phyloP scores from a whole-genome alignment of 2,888 invertebrate species.

The Trissolcus brochymenae region DNA sequence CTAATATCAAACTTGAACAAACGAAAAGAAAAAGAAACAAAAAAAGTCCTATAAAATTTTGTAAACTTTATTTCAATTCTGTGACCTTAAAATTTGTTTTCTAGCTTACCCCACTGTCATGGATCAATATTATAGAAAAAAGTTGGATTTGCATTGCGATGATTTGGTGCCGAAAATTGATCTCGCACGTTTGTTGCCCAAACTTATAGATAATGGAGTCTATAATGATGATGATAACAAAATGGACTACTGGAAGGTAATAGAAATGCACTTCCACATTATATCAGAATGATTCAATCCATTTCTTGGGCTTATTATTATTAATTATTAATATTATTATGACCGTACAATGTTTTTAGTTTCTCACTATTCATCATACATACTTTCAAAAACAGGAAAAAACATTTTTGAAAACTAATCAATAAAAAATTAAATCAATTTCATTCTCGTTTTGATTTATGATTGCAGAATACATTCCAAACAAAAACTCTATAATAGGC shows the following conservation, averaged over 20 bases:
- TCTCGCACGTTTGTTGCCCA: constrained; percentile 65
- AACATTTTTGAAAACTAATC: background rate
- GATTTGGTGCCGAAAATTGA: constrained; percentile 58
- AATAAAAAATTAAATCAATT: too few species aligned
- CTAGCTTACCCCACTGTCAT: constrained; percentile 51
- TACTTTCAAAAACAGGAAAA: too few species aligned
- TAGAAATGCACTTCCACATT: constrained; percentile 7
- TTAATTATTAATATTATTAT: background rate
- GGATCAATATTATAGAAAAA: constrained; percentile 65
- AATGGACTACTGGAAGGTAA: constrained; percentile 67
- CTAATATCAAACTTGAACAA: too few species aligned
- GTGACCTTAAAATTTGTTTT: too few species aligned
- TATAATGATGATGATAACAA: constrained; percentile 70
- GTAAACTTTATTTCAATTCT: too few species aligned
- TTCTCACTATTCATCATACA: background rate
- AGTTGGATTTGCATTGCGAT: constrained; percentile 63
- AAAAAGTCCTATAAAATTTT: too few species aligned
- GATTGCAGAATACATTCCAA: too few species aligned
- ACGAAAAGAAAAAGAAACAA: too few species aligned
- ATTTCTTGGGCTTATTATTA: background rate
- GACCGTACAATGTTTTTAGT: background rate
- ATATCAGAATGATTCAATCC: too few species aligned
- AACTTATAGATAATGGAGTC: constrained; percentile 66
- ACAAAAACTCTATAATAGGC: too few species aligned
- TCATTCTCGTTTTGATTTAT: too few species aligned